Evolutionary conservation across 2,888 invertebrate species (phyloP), one percentile per base, ranked within the genome.

Genomic region (Nebria brevicollis): DNA sequence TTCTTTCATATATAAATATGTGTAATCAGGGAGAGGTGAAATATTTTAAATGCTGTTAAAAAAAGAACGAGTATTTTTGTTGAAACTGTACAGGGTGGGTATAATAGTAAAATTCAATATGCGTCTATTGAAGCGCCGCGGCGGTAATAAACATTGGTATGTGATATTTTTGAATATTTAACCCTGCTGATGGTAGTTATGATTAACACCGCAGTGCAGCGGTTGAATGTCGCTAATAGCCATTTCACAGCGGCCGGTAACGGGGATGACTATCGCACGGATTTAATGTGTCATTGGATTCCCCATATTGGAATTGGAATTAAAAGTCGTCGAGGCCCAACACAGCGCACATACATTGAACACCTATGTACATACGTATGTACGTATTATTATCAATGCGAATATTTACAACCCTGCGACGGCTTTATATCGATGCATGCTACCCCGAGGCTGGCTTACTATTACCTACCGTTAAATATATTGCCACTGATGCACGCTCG

Each of bases 171-270:
- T 34, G 34, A 34, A 34, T 34, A 2, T 34, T 34, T 34, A 34
- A 34, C 34, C 34, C 34, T 34, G 34, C 34, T 34, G 34, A 34
- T 34, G 34, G 54, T 54, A 54, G 54, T 54, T 11, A 13, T 54
- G 54, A 54, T 54, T 8, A 54, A 54, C 54, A 54, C 11, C 54
- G 54, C 54, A 54, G 13, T 54, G 54, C 54, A 54, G 54, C 13
- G 54, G 54, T 54, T 54, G 54, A 88, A 88, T 87, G 86, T 88
- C 85, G 86, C 87, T 88, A 88, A 88, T 88, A 86, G 87, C 87
- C 84, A 87, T 88, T 87, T 86, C 84, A 86, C 85, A 86, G 87
- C 87, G 87, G 54, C 34, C 34, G 34, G 54, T 8, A 8, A 54
- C 54, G 54, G 54, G 54, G 54, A 54, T 54, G 7, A 8, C 54